These are phyloP conservation scores for Channallabes apus DNA, from an alignment of 2,797 vertebrate species.

Conservation along the genomic window DNA sequence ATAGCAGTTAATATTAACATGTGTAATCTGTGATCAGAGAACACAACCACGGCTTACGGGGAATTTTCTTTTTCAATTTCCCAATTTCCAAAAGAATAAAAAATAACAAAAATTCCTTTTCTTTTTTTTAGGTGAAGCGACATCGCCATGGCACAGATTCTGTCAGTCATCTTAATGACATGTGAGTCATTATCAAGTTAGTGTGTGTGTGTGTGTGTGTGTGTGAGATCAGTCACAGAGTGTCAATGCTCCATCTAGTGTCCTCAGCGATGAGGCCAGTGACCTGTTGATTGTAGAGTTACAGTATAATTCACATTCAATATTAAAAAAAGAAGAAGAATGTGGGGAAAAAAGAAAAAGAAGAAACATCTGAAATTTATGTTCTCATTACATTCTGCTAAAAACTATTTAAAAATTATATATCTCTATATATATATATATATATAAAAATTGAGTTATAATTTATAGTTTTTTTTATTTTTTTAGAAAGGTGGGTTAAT, in stretches of 20 bases:
- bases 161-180: constrained; percentile 60
- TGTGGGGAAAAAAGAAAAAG: neutral
- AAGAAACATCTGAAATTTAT: neutral
- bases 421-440: no score
- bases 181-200: constrained; percentile 33
- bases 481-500: neutral
- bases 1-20: constrained; percentile 20
- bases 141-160: constrained; percentile 68
- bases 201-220: constrained; percentile 14
- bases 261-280: neutral
- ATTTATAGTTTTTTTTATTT: no score
- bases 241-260: constrained; percentile 18
- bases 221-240: no score
- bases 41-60: neutral
- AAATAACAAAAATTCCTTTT: neutral
- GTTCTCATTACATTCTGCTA: neutral
- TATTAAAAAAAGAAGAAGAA: no score
- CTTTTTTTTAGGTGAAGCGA: constrained; percentile 55
- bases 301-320: neutral
- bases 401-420: no score
- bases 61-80: no score
- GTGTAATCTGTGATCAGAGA: neutral
- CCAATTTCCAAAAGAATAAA: neutral
- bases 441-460: no score
- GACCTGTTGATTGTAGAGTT: neutral